Conservation (phyloP, 1,140 invertebrate species). For the Drosophila sp. region DNA sequence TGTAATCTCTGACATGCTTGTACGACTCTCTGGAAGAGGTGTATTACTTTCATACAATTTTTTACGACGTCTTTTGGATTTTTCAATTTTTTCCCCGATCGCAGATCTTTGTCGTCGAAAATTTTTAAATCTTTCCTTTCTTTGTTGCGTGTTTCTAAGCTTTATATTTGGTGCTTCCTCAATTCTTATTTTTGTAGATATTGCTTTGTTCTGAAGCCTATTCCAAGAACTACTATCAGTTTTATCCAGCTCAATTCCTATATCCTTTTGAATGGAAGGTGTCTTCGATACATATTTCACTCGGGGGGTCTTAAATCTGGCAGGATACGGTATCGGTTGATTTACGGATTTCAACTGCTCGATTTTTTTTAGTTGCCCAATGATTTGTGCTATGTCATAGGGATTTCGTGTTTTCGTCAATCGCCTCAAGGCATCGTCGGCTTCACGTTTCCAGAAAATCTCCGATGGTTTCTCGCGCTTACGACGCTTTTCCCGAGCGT, state of each 20-base stretch:
- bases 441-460: constrained; percentile 16
- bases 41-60: no score
- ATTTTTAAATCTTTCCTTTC: neutral
- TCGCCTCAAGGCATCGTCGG: neutral
- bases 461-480: constrained; percentile 2
- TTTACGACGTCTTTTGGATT: no score
- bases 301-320: neutral
- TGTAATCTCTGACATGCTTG: no score
- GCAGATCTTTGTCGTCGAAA: no score
- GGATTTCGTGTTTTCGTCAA: constrained; percentile 20
- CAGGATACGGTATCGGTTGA: neutral
- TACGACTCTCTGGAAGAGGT: no score
- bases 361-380: neutral
- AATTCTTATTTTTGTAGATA: no score
- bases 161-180: no score
- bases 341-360: neutral
- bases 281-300: neutral
- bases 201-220: no score
- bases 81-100: no score
- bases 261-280: neutral
- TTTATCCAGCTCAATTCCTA: neutral
- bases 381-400: constrained; percentile 13
- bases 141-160: neutral
- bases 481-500: neutral
- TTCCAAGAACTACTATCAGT: no score